Evolutionary conservation across 2,113 vertebrate genomes (phyloP), one percentile per base, ranked within the genome.

Genomic region (Sebastes fasciatus): DNA sequence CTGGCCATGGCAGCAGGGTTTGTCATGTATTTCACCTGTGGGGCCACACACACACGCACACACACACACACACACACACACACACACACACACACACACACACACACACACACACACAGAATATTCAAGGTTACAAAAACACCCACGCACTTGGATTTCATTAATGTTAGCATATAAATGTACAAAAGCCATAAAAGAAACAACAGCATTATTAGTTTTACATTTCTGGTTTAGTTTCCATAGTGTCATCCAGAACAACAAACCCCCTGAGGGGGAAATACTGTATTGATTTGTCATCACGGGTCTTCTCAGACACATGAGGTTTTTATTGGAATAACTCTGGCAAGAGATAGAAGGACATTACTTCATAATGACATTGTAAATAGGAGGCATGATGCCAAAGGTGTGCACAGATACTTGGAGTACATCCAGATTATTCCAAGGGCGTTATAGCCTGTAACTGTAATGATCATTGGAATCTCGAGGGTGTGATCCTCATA

Each of bases 1-100:
- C 95, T 95, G 68, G 98, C 96, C 94, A 99, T 96, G 19, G 96
- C 95, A 79, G 95, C 94, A 26, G 98, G 97, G 82, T 96, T 98
- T 64, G 94, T 93, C 0, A 97, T 94, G 73, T 98, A 99, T 91
- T 99, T 98, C 74, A 96, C 92, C 98, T 99, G 90, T 8, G 54
- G 14, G 34, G 19, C 1, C 42, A 80, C 40, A 74, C 40, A 83
- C 40, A 65, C 48, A 63, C 60, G 54, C 6, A 84, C 58, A 79
- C 54, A 68, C 42, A 46, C 2, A 69, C 67, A 21, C 5, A 79
- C 52, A 77, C 49, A 72, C 48, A 40, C 42, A 82, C 23, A 68
- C 45, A 81, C 40, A 65, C 42, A 80, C 40, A 74, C 40, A 83
- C 40, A 65, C 48, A 63, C 60, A 49, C 6, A 84, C 58, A 79